These are phyloP conservation scores for Salvelinus namaycush DNA, from an alignment of 2,113 vertebrate species.

Conservation along the genomic window DNA sequence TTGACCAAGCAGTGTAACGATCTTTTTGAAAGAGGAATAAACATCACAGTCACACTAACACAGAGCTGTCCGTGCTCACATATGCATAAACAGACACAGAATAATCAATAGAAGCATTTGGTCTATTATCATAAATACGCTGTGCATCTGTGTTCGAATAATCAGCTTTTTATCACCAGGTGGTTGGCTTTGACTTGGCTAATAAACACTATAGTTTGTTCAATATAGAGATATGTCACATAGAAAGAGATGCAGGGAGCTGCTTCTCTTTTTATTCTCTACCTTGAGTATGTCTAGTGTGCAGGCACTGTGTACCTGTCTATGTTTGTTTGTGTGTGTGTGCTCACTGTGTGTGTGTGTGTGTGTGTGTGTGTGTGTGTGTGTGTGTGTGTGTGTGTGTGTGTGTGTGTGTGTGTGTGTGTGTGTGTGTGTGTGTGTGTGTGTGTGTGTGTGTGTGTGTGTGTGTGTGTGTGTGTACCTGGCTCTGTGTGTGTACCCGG, in stretches of 20 bases:
- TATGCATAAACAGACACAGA: slow-evolving; percentile 1
- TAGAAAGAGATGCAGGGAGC: slow-evolving; percentile 59
- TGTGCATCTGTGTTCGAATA: slow-evolving; percentile 50
- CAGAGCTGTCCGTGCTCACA: neutral
- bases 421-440: neutral
- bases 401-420: no score
- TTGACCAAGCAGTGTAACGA: slow-evolving; percentile 22
- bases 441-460: slow-evolving; percentile 7
- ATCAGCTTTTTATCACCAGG: slow-evolving; percentile 64
- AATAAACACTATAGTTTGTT: slow-evolving; percentile 28
- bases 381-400: slow-evolving; percentile 1
- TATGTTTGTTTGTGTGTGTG: slow-evolving; percentile 5
- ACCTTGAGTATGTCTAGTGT: slow-evolving; percentile 37
- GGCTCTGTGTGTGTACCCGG: slow-evolving; percentile 19
- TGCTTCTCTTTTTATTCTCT: slow-evolving; percentile 39
- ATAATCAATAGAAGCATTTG: slow-evolving; percentile 74
- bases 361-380: slow-evolving; percentile 16
- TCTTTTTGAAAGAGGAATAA: slow-evolving; percentile 30
- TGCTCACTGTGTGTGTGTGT: neutral
- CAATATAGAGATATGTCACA: slow-evolving; percentile 53
- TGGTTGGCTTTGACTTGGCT: slow-evolving; percentile 66
- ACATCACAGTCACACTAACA: neutral
- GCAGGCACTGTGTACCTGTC: slow-evolving; percentile 24
- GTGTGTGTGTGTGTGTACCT: slow-evolving; percentile 6
- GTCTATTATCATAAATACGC: slow-evolving; percentile 73